These are phyloP conservation scores for Halichoeres trimaculatus DNA, from an alignment of 2,113 vertebrate genomes.

Conservation along the genomic window DNA sequence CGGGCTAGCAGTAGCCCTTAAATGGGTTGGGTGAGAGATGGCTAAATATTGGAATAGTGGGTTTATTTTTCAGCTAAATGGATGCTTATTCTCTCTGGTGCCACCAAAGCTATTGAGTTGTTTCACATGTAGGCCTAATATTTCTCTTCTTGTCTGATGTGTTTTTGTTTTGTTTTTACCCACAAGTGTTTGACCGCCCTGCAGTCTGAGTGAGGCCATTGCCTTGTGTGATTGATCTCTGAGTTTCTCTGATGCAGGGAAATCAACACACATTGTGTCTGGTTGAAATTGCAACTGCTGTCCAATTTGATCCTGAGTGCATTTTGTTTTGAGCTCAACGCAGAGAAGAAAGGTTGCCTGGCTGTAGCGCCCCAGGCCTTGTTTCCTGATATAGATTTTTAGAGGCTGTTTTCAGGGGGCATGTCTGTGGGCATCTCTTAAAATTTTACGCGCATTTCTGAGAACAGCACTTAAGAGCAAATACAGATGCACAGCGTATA, in stretches of 20 bases:
- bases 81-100: background rate
- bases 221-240: conserved; percentile 14
- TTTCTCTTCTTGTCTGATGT: background rate
- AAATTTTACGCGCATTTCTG: background rate
- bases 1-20: conserved; percentile 21
- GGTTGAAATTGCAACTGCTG: background rate
- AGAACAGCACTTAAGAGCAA: conserved; percentile 6
- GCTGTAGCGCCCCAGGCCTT: background rate
- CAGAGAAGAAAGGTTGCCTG: background rate
- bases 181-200: background rate
- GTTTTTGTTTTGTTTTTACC: conserved; percentile 10
- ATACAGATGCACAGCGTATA: background rate
- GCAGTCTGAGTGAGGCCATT: background rate
- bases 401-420: background rate
- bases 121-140: background rate
- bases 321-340: background rate
- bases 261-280: background rate
- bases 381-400: background rate
- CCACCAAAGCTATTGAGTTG: background rate
- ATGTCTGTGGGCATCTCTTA: background rate
- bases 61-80: conserved; percentile 42
- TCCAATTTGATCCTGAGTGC: background rate
- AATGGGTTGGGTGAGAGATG: conserved; percentile 22
- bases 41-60: conserved; percentile 19
- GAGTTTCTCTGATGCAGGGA: background rate